A percentile compares a stretch with the other conserved stretches of the same genome.
Conservation (phyloP, 2,888 invertebrate genomes). For the Torymus auratus region DNA sequence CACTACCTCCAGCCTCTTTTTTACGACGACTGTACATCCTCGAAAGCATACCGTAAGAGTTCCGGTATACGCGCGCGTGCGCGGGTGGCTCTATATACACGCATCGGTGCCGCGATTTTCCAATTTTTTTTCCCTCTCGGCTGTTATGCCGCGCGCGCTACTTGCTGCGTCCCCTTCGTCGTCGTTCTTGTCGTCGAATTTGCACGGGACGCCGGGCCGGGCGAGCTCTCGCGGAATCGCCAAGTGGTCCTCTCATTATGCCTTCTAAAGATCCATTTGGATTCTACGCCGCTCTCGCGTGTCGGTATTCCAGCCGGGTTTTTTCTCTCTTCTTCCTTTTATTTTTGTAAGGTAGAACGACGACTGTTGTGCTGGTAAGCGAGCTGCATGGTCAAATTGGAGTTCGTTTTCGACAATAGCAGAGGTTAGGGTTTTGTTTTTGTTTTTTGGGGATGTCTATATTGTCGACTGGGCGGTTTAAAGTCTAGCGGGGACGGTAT, state of each 20-base stretch:
- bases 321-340: no score
- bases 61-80: background rate
- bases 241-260: constrained; percentile 45
- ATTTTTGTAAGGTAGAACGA: no score
- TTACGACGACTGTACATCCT: constrained; percentile 21
- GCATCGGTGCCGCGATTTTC: constrained; percentile 14
- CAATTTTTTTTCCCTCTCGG: constrained; percentile 22
- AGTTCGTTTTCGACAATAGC: no score
- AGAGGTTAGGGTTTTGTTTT: no score
- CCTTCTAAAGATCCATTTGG: constrained; percentile 18
- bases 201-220: constrained; percentile 34
- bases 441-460: no score
- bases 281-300: background rate
- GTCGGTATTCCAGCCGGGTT: no score
- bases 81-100: background rate
- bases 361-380: no score
- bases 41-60: constrained; percentile 5
- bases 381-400: no score
- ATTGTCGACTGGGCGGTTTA: no score
- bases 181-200: constrained; percentile 37
- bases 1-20: background rate
- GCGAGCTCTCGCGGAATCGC: constrained; percentile 39
- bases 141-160: background rate
- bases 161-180: background rate
- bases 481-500: no score